phyloP scores from a whole-genome alignment of 1,140 invertebrate species.

The Drosophila kepulauana region DNA sequence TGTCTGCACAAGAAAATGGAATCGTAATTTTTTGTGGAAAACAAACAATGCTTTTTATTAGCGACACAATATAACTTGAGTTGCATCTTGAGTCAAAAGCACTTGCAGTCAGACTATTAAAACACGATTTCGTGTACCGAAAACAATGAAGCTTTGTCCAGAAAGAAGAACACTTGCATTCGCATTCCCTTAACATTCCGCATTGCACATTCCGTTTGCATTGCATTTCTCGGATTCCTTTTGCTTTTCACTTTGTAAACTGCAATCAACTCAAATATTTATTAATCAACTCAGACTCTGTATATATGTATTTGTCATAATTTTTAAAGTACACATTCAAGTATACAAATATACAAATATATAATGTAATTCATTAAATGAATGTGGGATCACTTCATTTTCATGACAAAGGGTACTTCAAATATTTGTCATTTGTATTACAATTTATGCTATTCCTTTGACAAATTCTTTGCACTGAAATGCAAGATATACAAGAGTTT shows the following conservation, averaged over 20 bases:
- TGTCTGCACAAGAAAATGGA: neutral
- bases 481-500: neutral
- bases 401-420: neutral
- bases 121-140: neutral
- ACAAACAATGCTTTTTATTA: slow-evolving; percentile 23
- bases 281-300: slow-evolving; percentile 4
- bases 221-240: slow-evolving; percentile 6
- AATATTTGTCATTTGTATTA: neutral
- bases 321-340: neutral
- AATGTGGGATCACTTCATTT: neutral
- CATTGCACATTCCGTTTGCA: neutral
- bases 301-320: neutral
- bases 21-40: neutral
- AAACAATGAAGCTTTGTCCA: neutral
- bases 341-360: neutral
- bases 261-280: slow-evolving; percentile 8
- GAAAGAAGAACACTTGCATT: neutral
- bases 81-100: slow-evolving; percentile 28
- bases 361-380: neutral
- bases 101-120: slow-evolving; percentile 10
- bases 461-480: neutral
- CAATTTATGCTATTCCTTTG: neutral
- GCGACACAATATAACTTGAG: slow-evolving; percentile 1
- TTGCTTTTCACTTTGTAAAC: slow-evolving; percentile 1
- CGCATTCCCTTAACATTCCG: neutral